Evolutionary conservation across 2,113 vertebrate genomes (phyloP).

Genomic region (Rhinogobius similis): DNA sequence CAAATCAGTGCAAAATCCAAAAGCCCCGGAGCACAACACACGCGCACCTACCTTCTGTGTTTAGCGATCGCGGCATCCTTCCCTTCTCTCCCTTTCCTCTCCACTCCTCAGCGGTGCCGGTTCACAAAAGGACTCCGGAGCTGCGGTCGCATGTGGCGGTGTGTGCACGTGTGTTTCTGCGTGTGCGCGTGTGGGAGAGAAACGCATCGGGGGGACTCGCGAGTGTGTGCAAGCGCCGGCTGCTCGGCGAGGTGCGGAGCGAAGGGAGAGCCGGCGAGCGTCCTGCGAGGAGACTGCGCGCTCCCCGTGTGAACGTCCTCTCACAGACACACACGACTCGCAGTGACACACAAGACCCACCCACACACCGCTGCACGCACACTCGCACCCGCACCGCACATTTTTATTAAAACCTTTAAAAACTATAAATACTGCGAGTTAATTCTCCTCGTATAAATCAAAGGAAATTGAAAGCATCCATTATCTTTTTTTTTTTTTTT

Average conservation of each 20-base stretch:
- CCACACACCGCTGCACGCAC: slow-evolving; percentile 25
- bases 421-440: slow-evolving; percentile 57
- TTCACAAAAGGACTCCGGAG: slow-evolving; percentile 58
- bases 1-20: slow-evolving; percentile 23
- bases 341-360: slow-evolving; percentile 33
- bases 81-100: slow-evolving; percentile 50
- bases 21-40: slow-evolving; percentile 35
- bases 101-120: slow-evolving; percentile 79
- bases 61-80: slow-evolving; percentile 38
- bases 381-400: slow-evolving; percentile 3
- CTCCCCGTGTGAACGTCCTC: slow-evolving; percentile 80
- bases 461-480: slow-evolving; percentile 60
- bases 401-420: slow-evolving; percentile 16
- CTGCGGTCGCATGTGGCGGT: slow-evolving; percentile 28
- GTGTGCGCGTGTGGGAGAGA: slow-evolving; percentile 78
- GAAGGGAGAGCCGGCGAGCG: slow-evolving; percentile 81
- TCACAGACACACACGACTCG: slow-evolving; percentile 35
- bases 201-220: slow-evolving; percentile 82
- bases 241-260: slow-evolving; percentile 85
- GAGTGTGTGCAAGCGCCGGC: slow-evolving; percentile 85
- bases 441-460: slow-evolving; percentile 79
- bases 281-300: slow-evolving; percentile 82
- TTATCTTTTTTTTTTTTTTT: slow-evolving; percentile 71
- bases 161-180: slow-evolving; percentile 30
- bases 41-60: slow-evolving; percentile 71